A percentile compares a stretch with the other conserved stretches of the same genome.
phyloP scores from a whole-genome alignment of 2,797 vertebrate genomes.

The Tympanoctomys barrerae region DNA sequence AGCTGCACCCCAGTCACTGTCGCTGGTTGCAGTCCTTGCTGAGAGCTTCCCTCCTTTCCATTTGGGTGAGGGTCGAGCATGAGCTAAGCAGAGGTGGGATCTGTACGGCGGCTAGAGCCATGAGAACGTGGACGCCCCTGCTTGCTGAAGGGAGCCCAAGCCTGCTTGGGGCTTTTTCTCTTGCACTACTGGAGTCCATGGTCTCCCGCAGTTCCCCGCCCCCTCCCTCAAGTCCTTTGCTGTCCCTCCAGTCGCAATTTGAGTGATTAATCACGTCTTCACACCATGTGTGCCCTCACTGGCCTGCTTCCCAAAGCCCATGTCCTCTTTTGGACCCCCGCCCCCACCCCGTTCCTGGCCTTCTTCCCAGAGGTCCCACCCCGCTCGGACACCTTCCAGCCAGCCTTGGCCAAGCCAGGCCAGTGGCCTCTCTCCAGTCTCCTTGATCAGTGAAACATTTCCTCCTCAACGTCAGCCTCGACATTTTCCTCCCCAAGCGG shows the following conservation, averaged over 20 bases:
- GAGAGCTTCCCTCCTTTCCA: slow-evolving; percentile 1
- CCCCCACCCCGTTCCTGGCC: slow-evolving; percentile 42
- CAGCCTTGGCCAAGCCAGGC: slow-evolving; percentile 26
- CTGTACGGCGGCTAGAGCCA: neutral
- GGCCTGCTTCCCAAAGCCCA: slow-evolving; percentile 47
- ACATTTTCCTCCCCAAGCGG: slow-evolving; percentile 63
- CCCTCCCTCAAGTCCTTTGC: slow-evolving; percentile 27
- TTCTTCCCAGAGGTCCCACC: slow-evolving; percentile 69
- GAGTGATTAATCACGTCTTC: slow-evolving; percentile 68
- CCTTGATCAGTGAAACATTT: slow-evolving; percentile 70
- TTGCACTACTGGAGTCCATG: neutral
- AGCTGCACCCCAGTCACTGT: neutral
- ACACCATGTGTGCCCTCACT: neutral
- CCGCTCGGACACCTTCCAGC: slow-evolving; percentile 68
- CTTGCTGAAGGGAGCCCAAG: neutral
- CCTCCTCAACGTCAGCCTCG: slow-evolving; percentile 52
- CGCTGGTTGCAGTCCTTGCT: neutral
- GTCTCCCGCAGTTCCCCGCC: neutral
- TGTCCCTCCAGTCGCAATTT: slow-evolving; percentile 51
- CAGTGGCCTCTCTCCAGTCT: neutral
- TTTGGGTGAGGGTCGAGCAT: neutral
- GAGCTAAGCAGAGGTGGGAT: neutral
- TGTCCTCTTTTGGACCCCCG: slow-evolving; percentile 31
- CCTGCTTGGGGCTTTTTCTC: slow-evolving; percentile 4
- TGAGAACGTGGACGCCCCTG: neutral